Evolutionary conservation across 64 coral and sea anemone species (phyloP), one percentile per base, ranked within the genome.

Genomic region (Exaiptasia diaphana): DNA sequence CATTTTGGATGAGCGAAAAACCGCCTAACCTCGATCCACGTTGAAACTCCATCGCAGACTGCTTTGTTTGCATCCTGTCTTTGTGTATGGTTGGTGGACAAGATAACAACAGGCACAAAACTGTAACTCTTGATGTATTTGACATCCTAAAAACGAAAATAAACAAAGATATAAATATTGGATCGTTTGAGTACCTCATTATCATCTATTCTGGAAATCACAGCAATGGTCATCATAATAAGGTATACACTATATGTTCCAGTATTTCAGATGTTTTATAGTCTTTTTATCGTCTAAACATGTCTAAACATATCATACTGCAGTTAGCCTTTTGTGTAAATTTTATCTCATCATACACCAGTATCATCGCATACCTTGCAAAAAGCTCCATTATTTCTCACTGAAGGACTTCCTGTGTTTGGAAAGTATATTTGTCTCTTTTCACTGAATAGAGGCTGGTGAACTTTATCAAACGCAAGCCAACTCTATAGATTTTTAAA

Each of bases 341-440:
- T n/a, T n/a, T n/a, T n/a, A n/a, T n/a, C n/a, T n/a, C n/a, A n/a
- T n/a, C n/a, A n/a, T n/a, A n/a, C n/a, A n/a, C n/a, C n/a, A 61
- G 25, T 25, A 1, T 29, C 7, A 61, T 12, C 17, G 33, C 10
- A 29, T 61, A 84, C 81, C 81, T 84, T 71, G 21, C 81, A 84
- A 73, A 84, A 84, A 26, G 81, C 81, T 32, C 81, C 81, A 73
- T 84, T 84, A 26, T 84, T 31, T 9, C 60, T 74, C 5, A 54
- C 32, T n/a, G 81, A 84, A 41, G 71, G 22, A 3, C 53, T 22
- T 9, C 50, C 53, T 11, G 54, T 36, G 28, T 84, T 84, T 35
- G 81, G 81, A 69, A 84, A 84, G 52, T 58, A 9, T 27, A 59
- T 40, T 2, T 44, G 40, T 44, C 31, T 70, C 30, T 54, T 84